Conservation (phyloP, 2,888 invertebrate genomes). For the Empis livida region DNA sequence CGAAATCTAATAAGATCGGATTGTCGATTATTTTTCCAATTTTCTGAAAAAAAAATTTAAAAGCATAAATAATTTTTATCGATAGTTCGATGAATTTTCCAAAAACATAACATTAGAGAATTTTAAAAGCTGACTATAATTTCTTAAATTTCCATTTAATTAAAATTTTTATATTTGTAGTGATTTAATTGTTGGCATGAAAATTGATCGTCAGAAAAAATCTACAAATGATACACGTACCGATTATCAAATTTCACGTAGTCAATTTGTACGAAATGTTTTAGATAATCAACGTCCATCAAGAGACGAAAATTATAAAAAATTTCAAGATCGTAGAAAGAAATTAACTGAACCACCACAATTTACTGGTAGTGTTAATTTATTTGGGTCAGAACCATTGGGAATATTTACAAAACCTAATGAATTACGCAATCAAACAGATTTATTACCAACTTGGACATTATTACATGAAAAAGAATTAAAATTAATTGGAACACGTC, state of each 20-base stretch:
- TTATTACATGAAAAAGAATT: constrained; percentile 50
- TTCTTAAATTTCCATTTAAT: background rate
- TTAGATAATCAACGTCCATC: constrained; percentile 10
- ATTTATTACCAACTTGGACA: constrained; percentile 54
- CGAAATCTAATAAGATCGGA: too few relatives aligned
- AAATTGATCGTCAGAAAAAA: constrained; percentile 45
- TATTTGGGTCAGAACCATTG: constrained; percentile 48
- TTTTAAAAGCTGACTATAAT: too few relatives aligned
- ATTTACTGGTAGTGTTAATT: constrained; percentile 40
- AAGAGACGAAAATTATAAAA: background rate
- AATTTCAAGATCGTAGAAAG: background rate
- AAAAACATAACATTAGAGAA: too few relatives aligned
- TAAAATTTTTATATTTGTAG: constrained; percentile 34
- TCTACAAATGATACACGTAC: constrained; percentile 10
- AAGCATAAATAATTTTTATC: too few relatives aligned
- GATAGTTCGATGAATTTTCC: too few relatives aligned
- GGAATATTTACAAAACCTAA: constrained; percentile 45
- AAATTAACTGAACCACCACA: constrained; percentile 14
- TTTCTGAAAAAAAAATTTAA: too few relatives aligned
- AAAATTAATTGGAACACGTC: constrained; percentile 50
- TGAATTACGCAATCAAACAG: constrained; percentile 18
- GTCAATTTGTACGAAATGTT: constrained; percentile 25
- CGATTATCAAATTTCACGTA: background rate
- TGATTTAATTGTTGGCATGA: constrained; percentile 63
- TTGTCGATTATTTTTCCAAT: too few relatives aligned